These are phyloP conservation scores for Linyphia triangularis DNA, from an alignment of 2,888 invertebrate species.

Conservation along the genomic window DNA sequence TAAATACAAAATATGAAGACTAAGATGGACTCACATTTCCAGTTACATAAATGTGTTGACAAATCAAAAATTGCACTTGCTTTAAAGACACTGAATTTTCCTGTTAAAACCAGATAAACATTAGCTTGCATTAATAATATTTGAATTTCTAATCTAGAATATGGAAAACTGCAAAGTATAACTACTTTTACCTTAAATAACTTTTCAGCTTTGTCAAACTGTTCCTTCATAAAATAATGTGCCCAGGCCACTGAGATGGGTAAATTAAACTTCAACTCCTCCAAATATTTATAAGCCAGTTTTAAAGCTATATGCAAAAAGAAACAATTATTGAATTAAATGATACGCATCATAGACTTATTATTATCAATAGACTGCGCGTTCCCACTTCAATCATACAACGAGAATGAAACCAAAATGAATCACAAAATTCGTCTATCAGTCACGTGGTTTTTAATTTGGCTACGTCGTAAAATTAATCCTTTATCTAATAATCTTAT, in stretches of 20 bases:
- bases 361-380: too few relatives aligned
- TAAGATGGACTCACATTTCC: constrained; percentile 34
- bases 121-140: neutral
- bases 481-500: too few relatives aligned
- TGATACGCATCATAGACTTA: too few relatives aligned
- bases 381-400: too few relatives aligned
- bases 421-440: too few relatives aligned
- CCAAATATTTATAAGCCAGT: constrained; percentile 38
- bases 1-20: neutral
- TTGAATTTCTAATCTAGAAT: neutral
- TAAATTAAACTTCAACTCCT: constrained; percentile 42
- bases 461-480: too few relatives aligned
- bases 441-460: too few relatives aligned
- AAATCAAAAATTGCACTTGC: constrained; percentile 38
- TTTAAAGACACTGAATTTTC: constrained; percentile 2
- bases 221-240: constrained; percentile 39
- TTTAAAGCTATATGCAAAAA: constrained; percentile 25
- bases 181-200: constrained; percentile 29
- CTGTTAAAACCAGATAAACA: constrained; percentile 3
- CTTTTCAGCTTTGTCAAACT: constrained; percentile 29
- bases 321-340: neutral
- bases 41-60: constrained; percentile 32
- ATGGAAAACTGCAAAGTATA: neutral
- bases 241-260: constrained; percentile 61
- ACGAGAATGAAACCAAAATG: too few relatives aligned